Percentiles rank a stretch among this genome's conserved stretches.
Conservation (phyloP, 2,888 invertebrate species). For the Salticus scenicus region DNA sequence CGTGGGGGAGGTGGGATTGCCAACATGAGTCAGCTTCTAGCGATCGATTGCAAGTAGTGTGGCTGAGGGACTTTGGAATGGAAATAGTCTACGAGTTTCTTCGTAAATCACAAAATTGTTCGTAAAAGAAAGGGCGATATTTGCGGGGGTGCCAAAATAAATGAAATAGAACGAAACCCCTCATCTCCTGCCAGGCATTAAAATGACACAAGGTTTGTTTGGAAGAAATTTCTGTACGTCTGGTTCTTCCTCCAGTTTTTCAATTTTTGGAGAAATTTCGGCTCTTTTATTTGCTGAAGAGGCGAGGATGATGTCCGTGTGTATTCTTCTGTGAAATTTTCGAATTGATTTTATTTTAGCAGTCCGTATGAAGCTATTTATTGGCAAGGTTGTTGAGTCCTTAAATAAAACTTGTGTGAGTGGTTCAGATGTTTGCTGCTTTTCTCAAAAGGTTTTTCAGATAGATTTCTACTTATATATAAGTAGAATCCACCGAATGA, state of each 20-base stretch:
- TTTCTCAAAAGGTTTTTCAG: too few species aligned
- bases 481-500: too few species aligned
- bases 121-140: neutral
- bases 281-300: neutral
- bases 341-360: neutral
- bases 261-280: neutral
- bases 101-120: neutral
- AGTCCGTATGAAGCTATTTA: neutral
- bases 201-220: neutral
- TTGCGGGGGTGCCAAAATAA: neutral
- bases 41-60: neutral
- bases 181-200: neutral
- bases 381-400: neutral
- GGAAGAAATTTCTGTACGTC: neutral
- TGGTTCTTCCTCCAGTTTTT: too few species aligned
- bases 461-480: too few species aligned
- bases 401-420: too few species aligned
- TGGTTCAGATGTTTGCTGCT: too few species aligned
- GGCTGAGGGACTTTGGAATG: neutral
- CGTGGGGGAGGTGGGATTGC: neutral
- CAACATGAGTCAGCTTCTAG: neutral
- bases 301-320: neutral
- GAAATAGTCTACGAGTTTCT: neutral
- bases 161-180: conserved; percentile 8
- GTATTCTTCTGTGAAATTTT: neutral